Evolutionary conservation across 2,888 invertebrate genomes (phyloP), one percentile per base, ranked within the genome.

Genomic region (Thalpophila matura): DNA sequence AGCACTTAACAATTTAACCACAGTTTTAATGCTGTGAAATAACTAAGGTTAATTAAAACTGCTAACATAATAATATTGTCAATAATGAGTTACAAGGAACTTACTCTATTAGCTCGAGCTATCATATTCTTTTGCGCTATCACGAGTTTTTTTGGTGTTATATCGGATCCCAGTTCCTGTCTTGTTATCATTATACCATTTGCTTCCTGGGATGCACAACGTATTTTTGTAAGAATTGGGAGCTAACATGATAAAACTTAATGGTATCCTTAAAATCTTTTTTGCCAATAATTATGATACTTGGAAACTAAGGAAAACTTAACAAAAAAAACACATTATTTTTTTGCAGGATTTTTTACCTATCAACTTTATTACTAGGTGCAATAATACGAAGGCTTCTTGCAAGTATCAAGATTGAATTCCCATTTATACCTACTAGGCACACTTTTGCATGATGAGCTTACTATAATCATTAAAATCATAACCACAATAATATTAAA

Each of bases 151-250:
- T 95, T 93, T 1, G 91, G 90, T 0, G 91, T 88, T 6, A 96
- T 90, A 18, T 95, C 95, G 0, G 95, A 90, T 26, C 93, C 94
- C 7, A 96, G 76, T 70, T 94, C 94, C 74, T 93, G 92, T 77
- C 97, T 94, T 16, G 97, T 97, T 43, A 97, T 95, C 94, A 97
- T 96, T 16, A 97, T 91, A 33, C 96, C 97, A 86, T 97, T 96
- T 0, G 96, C 87, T 14, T 89, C 95, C 85, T 95, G 57, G 6
- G 81, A 65, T 60, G 10, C 14, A 26, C 16, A 18, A 1, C 7
- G 2, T 9, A 16, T 12, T 9, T n/a, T 16, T 12, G 2, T 2
- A 37, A n/a, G 24, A 43, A 43, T 29, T 10, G 7, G 7, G 0
- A 31, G 4, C 2, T 7, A 14, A 24, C 7, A 18, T 14, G 18